phyloP scores from a whole-genome alignment of 2,888 invertebrate genomes.

The Lycaena phlaeas region DNA sequence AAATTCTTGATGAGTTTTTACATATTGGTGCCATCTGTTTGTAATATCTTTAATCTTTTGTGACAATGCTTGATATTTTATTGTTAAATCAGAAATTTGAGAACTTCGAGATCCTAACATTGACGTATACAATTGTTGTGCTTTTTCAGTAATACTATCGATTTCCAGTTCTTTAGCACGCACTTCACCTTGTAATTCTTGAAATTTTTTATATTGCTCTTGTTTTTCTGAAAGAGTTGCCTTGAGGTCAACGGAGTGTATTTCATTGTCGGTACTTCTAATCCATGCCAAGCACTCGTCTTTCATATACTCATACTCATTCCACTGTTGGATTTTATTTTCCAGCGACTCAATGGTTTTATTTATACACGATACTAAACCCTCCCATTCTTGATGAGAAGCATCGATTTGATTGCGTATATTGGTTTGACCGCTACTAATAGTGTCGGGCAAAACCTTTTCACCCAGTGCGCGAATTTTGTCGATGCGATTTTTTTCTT shows the following conservation, averaged over 20 bases:
- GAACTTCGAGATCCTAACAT: conserved; percentile 82
- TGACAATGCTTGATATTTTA: conserved; percentile 92
- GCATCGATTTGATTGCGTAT: conserved; percentile 90
- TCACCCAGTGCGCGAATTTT: conserved; percentile 88
- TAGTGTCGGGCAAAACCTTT: conserved; percentile 90
- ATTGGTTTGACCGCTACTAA: conserved; percentile 86
- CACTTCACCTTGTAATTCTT: conserved; percentile 88
- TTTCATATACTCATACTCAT: conserved; percentile 89
- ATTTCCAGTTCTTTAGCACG: conserved; percentile 93
- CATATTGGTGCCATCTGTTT: conserved; percentile 93
- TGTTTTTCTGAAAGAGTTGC: conserved; percentile 87
- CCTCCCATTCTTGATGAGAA: conserved; percentile 93
- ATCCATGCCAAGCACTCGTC: conserved; percentile 91
- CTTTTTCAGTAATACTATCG: conserved; percentile 92
- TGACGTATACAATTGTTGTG: conserved; percentile 86
- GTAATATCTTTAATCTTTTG: conserved; percentile 93
- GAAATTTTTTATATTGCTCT: conserved; percentile 84
- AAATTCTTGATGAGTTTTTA: conserved; percentile 89
- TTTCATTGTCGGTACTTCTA: conserved; percentile 87
- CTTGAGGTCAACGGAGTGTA: conserved; percentile 91
- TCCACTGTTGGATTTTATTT: conserved; percentile 90
- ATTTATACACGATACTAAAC: conserved; percentile 81
- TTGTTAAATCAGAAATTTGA: conserved; percentile 90
- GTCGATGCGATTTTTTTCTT: conserved; percentile 88
- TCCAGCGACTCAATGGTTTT: conserved; percentile 86